Evolutionary conservation across 2,797 vertebrate species (phyloP).

Genomic region (Sparus aurata): DNA sequence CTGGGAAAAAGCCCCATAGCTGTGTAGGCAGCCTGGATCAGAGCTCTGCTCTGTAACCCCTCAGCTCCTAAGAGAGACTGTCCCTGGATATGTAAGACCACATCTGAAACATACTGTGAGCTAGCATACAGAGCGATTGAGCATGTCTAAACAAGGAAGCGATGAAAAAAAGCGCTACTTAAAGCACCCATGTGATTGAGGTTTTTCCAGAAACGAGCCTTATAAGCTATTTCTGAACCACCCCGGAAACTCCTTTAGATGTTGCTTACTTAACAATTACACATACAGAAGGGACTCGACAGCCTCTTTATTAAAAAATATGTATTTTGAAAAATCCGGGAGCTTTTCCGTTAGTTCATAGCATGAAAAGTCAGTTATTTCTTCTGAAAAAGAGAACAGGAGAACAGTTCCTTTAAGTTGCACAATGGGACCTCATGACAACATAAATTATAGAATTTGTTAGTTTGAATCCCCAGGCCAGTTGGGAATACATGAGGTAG

Average conservation of each 20-base stretch:
- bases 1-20: constrained; percentile 82
- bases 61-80: constrained; percentile 66
- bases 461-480: not conserved
- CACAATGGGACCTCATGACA: too few species aligned
- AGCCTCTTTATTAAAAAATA: not conserved
- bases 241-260: constrained; percentile 32
- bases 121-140: constrained; percentile 29
- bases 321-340: not conserved
- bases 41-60: constrained; percentile 68
- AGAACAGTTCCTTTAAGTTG: not conserved
- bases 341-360: not conserved
- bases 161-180: constrained; percentile 5
- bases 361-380: not conserved
- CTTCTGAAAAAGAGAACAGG: not conserved
- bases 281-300: constrained; percentile 8
- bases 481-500: not conserved
- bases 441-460: not conserved
- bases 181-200: constrained; percentile 42
- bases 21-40: constrained; percentile 59
- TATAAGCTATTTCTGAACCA: constrained; percentile 37
- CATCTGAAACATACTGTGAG: constrained; percentile 67
- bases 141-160: constrained; percentile 69
- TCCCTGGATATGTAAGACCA: constrained; percentile 56
- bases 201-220: constrained; percentile 29
- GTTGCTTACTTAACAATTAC: constrained; percentile 1